A percentile compares a stretch with the other conserved stretches of the same genome.
These are phyloP conservation scores for Butorides virescens DNA, from an alignment of 2,113 vertebrate species.

Conservation along the genomic window DNA sequence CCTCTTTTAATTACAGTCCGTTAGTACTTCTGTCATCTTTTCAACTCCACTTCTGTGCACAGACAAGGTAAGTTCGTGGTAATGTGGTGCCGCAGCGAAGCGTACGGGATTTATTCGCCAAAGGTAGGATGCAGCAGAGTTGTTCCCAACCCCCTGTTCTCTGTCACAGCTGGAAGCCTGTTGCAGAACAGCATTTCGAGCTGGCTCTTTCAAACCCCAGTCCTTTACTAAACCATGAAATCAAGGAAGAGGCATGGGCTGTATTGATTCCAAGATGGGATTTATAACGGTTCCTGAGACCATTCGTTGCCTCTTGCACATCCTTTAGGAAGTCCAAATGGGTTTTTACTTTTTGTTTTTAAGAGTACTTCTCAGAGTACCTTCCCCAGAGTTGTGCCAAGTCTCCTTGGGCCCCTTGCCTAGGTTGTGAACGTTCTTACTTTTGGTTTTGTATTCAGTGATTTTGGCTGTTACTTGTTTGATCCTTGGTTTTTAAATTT, in stretches of 20 bases:
- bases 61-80: conserved; percentile 55
- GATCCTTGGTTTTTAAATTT: neutral
- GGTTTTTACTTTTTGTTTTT: neutral
- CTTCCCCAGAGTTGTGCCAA: neutral
- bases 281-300: neutral
- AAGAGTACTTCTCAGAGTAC: neutral
- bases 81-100: conserved; percentile 6
- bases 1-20: neutral
- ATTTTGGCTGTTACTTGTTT: neutral
- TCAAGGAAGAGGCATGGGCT: neutral
- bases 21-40: conserved; percentile 45
- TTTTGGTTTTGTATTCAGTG: neutral
- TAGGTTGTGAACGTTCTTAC: neutral
- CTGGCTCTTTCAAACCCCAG: neutral
- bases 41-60: neutral
- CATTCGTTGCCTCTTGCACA: neutral
- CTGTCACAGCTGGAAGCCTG: neutral
- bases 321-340: neutral
- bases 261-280: neutral
- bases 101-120: conserved; percentile 23
- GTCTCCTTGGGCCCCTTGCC: neutral
- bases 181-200: neutral
- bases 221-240: neutral
- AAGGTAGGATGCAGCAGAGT: conserved; percentile 44
- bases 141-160: neutral